Base-by-base conservation (phyloP, 2,113 vertebrate species). In the Lampris incognitus region DNA sequence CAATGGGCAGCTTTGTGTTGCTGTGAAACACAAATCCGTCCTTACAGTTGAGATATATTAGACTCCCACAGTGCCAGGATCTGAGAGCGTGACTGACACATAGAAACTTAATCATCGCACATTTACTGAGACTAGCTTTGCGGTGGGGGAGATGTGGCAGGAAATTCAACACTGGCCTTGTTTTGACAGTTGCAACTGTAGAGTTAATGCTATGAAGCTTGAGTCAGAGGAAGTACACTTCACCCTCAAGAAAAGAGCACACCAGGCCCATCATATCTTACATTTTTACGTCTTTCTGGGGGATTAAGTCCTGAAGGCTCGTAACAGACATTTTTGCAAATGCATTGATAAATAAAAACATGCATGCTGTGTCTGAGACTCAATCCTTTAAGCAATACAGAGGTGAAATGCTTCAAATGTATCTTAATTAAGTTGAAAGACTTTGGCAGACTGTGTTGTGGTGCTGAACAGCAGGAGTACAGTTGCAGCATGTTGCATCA, bases 401-500 rank as follows among this genome's bases (percentile, higher is more conserved):
- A 10, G 55, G 2, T 24, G 4, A 4, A 0, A 4, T 37, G 38
- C 44, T 44, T 44, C 6, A 24, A 60, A 73, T n/a, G 6, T 46
- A 46, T 4, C 4, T 46, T 1, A 46, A 5, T 46, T 5, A 24
- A 38, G 56, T 8, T 36, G 24, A 1, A 37, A 3, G 65, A 39
- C 11, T 41, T 71, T 60, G 4, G 73, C 51, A 72, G 48, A 42
- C 54, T 40, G 42, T 55, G 66, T 69, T n/a, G 5, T n/a, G 11
- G 10, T 9, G 39, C 8, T 55, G n/a, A 65, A 36, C 51, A 50
- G 5, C 39, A 13, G 6, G 39, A 42, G 9, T 57, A 41, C 40
- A 66, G 70, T 90, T 91, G 75, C 90, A 89, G 77, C 68, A 24
- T 64, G 74, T 91, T 90, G 85, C 90, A 82, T 91, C 90, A 90